phyloP scores from a whole-genome alignment of 53 echinoderm and acorn worm genomes.

The Zoroaster sp. region DNA sequence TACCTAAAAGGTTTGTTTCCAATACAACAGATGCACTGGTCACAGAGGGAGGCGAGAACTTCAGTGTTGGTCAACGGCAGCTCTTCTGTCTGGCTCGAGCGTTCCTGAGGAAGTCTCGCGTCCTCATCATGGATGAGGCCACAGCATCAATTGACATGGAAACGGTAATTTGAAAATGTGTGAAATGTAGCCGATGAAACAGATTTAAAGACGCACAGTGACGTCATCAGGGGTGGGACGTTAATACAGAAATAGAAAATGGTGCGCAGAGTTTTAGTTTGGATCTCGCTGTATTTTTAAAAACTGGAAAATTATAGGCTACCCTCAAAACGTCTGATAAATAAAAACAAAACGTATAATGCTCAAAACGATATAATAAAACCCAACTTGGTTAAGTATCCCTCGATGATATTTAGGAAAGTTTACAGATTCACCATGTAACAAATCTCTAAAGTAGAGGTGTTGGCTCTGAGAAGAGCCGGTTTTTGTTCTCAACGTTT shows the following conservation, averaged over 20 bases:
- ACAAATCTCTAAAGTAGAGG: no score
- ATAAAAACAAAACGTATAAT: no score
- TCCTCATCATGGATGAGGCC: conserved; percentile 80
- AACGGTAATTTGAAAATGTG: conserved; percentile 63
- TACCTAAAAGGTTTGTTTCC: background rate
- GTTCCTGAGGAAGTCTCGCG: conserved; percentile 51
- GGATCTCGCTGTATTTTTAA: background rate
- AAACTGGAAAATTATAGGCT: background rate
- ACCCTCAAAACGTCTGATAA: no score
- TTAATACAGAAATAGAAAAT: background rate
- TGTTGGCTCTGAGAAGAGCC: no score
- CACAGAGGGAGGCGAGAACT: conserved; percentile 64
- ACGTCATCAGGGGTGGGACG: no score
- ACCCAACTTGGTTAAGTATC: no score
- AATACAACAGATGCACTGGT: conserved; percentile 33
- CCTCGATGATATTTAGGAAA: no score
- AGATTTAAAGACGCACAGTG: no score
- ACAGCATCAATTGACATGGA: conserved; percentile 80
- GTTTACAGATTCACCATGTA: no score
- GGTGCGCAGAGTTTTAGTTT: background rate
- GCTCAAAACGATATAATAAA: no score
- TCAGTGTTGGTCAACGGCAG: conserved; percentile 74
- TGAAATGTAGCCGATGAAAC: no score
- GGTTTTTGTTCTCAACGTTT: no score
- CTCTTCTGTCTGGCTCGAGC: conserved; percentile 75